phyloP scores from a whole-genome alignment of 2,888 invertebrate species.

The Antheraea assamensis region DNA sequence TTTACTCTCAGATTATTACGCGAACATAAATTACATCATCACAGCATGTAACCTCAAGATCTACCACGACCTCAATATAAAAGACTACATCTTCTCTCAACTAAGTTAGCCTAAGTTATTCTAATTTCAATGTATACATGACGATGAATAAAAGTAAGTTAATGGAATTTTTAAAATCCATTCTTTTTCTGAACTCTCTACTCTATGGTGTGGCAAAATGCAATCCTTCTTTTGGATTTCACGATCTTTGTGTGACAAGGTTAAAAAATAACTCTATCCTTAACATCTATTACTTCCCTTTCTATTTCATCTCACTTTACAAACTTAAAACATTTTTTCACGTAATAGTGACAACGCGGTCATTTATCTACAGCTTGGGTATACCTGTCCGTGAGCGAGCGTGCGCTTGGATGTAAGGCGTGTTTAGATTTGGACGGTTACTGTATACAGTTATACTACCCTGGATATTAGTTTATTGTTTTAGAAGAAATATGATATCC shows the following conservation, averaged over 20 bases:
- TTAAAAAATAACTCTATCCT: background rate
- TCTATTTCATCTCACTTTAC: background rate
- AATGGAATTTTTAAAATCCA: too few species aligned
- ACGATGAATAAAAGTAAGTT: too few species aligned
- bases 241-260: background rate
- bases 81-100: too few species aligned
- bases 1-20: too few species aligned
- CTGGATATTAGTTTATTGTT: background rate
- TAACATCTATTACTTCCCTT: background rate
- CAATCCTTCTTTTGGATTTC: too few species aligned
- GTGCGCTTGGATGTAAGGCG: background rate
- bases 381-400: constrained; percentile 2
- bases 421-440: background rate
- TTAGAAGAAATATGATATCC: background rate
- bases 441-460: background rate
- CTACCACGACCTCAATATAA: too few species aligned
- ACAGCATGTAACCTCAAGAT: too few species aligned
- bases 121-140: too few species aligned
- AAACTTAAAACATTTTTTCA: constrained; percentile 3
- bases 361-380: constrained; percentile 2
- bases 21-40: too few species aligned
- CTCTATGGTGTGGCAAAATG: too few species aligned
- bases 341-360: constrained; percentile 2
- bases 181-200: too few species aligned
- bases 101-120: too few species aligned